A percentile compares a stretch with the other conserved stretches of the same genome.
Evolutionary conservation across 2,797 vertebrate species (phyloP).

Genomic region (Brachyrhaphis roseni): DNA sequence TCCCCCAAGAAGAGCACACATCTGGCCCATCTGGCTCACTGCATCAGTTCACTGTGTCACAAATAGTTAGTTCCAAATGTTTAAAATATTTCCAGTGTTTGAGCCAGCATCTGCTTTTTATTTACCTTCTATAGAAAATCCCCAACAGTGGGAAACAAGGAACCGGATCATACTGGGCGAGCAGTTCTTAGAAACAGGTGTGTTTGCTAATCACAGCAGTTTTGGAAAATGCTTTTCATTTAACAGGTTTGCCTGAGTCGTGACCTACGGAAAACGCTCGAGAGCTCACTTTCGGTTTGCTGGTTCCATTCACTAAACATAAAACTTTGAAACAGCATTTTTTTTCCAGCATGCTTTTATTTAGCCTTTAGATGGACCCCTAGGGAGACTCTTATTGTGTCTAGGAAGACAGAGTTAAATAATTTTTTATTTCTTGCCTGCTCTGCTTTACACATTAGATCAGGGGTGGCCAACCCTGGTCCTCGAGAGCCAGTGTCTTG

Average conservation of each 20-base stretch:
- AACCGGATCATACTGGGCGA: slow-evolving; percentile 17
- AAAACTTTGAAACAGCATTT: slow-evolving; percentile 13
- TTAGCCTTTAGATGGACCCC: neutral
- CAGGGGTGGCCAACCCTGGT: too few species aligned
- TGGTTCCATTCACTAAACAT: slow-evolving; percentile 14
- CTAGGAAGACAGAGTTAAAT: neutral
- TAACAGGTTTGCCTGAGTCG: slow-evolving; percentile 16
- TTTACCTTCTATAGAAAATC: slow-evolving; percentile 53
- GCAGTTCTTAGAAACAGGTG: slow-evolving; percentile 9
- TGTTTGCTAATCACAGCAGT: slow-evolving; percentile 28
- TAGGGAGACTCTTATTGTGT: neutral
- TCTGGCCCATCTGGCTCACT: slow-evolving; percentile 38
- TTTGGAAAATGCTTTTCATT: slow-evolving; percentile 38
- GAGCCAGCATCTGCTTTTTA: slow-evolving; percentile 78
- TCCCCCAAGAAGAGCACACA: slow-evolving; percentile 36
- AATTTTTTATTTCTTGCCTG: neutral
- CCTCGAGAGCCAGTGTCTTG: too few species aligned
- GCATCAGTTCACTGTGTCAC: slow-evolving; percentile 63
- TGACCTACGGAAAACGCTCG: slow-evolving; percentile 23
- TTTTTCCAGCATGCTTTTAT: slow-evolving; percentile 14
- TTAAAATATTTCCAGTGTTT: slow-evolving; percentile 63
- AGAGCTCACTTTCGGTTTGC: slow-evolving; percentile 27
- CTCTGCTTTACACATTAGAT: neutral
- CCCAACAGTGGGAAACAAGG: slow-evolving; percentile 29
- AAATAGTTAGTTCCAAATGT: slow-evolving; percentile 58